Percentiles rank a stretch among this genome's conserved stretches.
Conservation (phyloP, 1,140 invertebrate species). For the Hycleus cichorii region DNA sequence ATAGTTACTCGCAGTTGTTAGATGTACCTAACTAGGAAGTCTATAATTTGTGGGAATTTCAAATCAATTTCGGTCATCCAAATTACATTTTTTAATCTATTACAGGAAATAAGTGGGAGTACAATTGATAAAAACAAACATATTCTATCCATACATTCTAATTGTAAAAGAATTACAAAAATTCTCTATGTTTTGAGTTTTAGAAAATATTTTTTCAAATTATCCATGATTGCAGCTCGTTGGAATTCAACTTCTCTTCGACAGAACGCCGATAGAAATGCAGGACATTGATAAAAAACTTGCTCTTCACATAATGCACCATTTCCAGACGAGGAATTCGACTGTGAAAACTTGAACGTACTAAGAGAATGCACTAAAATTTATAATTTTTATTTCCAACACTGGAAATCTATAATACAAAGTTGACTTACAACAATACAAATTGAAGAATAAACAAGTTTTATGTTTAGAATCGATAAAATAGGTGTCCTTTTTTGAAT, state of each 20-base stretch:
- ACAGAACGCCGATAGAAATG: slow-evolving; percentile 49
- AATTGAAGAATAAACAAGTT: slow-evolving; percentile 53
- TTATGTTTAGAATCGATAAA: slow-evolving; percentile 54
- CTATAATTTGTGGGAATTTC: too few species aligned
- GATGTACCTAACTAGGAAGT: too few species aligned
- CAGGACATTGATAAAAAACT: slow-evolving; percentile 56
- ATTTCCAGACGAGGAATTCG: slow-evolving; percentile 23
- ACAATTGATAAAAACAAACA: too few species aligned
- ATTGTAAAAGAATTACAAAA: too few species aligned
- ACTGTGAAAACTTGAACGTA: slow-evolving; percentile 48
- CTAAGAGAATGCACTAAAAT: slow-evolving; percentile 51
- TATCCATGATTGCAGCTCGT: slow-evolving; percentile 52
- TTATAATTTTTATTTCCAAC: neutral
- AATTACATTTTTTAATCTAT: too few species aligned
- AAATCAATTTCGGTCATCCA: too few species aligned
- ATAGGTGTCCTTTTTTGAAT: slow-evolving; percentile 39
- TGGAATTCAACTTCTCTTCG: slow-evolving; percentile 53
- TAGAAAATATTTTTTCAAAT: slow-evolving; percentile 48
- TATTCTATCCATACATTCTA: too few species aligned
- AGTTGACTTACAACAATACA: slow-evolving; percentile 53
- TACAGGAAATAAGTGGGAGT: too few species aligned
- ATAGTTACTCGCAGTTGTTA: too few species aligned
- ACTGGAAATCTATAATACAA: neutral
- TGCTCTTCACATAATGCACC: slow-evolving; percentile 52
- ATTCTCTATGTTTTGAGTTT: neutral